A percentile compares a stretch with the other conserved stretches of the same genome.
These are phyloP conservation scores for Quadroppia sp. DNA, from an alignment of 2,888 invertebrate species.

Conservation along the genomic window DNA sequence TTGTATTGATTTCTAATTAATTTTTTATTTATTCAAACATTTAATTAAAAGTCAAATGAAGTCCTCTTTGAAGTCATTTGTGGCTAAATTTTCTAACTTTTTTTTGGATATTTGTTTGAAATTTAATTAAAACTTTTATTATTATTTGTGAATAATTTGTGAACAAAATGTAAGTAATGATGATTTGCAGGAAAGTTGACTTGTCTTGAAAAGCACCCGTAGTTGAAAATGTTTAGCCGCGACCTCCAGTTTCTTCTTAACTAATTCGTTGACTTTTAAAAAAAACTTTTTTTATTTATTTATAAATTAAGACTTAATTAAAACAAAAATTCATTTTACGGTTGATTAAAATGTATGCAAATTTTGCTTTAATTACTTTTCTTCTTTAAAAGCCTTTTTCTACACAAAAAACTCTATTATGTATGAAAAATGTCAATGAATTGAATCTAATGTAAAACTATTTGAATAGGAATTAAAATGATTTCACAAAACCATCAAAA, in stretches of 20 bases:
- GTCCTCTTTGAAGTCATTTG: not conserved
- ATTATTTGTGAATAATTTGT: not conserved
- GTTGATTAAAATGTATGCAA: slow-evolving; percentile 3
- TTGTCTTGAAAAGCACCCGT: no score
- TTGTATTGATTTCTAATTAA: slow-evolving; percentile 6
- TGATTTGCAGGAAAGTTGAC: slow-evolving; percentile 31
- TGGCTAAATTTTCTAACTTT: no score
- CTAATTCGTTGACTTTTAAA: not conserved
- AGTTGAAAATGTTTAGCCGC: not conserved
- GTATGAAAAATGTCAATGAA: not conserved
- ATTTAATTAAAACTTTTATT: not conserved
- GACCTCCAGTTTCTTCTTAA: slow-evolving; percentile 5
- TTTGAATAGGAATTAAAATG: not conserved
- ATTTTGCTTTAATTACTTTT: slow-evolving; percentile 25
- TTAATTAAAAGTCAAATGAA: not conserved
- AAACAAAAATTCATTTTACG: not conserved
- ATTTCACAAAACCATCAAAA: slow-evolving; percentile 19
- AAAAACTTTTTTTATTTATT: not conserved
- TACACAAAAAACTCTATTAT: not conserved
- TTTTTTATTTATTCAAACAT: no score
- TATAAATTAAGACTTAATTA: not conserved
- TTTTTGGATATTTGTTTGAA: not conserved
- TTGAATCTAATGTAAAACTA: not conserved
- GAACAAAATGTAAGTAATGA: not conserved
- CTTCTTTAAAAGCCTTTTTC: not conserved